phyloP scores from a whole-genome alignment of 2,797 vertebrate species.

The Scarus forsteni region DNA sequence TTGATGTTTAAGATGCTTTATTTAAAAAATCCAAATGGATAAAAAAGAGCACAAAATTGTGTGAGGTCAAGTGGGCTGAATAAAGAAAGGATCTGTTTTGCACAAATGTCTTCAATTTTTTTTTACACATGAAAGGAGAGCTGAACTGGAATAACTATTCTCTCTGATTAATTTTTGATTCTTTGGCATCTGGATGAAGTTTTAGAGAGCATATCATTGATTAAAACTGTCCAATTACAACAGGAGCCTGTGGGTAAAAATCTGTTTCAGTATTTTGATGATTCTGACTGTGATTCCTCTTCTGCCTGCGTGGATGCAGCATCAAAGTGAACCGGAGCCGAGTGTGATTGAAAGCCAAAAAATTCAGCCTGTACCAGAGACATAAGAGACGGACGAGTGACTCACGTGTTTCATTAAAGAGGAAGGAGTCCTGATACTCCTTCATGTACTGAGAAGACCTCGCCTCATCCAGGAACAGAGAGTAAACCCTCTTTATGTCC shows the following conservation, averaged over 20 bases:
- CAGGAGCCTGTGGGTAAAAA: background rate
- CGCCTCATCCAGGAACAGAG: constrained; percentile 93
- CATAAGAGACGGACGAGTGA: constrained; percentile 10
- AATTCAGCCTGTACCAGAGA: background rate
- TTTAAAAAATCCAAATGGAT: no score
- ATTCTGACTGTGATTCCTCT: background rate
- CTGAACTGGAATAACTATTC: background rate
- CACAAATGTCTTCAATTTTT: background rate
- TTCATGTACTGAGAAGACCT: constrained; percentile 97
- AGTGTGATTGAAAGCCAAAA: background rate
- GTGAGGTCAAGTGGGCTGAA: no score
- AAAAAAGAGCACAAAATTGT: no score
- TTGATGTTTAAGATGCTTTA: no score
- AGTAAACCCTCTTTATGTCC: constrained; percentile 95
- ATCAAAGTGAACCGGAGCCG: background rate
- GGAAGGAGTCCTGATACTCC: constrained; percentile 95
- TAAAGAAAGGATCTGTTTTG: no score
- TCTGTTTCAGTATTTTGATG: background rate
- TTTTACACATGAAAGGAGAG: background rate
- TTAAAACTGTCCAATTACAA: background rate
- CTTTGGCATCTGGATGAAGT: background rate
- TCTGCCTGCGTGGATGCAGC: background rate
- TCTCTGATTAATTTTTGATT: background rate
- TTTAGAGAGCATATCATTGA: background rate
- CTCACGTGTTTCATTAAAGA: constrained; percentile 96